Evolutionary conservation across 2,888 invertebrate genomes (phyloP), one percentile per base, ranked within the genome.

Genomic region (Pyrocoelia pectoralis): DNA sequence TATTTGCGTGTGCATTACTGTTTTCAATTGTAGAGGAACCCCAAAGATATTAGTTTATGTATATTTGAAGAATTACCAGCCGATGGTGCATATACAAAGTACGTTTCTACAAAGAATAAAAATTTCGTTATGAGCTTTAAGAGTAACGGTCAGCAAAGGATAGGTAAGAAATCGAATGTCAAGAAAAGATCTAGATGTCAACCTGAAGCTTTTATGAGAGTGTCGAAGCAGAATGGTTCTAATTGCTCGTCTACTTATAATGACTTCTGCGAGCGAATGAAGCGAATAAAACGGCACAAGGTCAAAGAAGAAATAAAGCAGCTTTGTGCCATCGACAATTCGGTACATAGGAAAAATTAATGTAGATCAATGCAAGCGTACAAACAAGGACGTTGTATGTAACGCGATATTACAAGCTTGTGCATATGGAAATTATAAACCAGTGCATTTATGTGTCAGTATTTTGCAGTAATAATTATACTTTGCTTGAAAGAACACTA

Each of bases 21-120:
- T 57, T 24, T 40, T 57, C 43, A 41, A 67, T 56, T 69, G 49
- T 65, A 69, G 73, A 72, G 70, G 64, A 71, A 70, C 56, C 74
- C 71, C 51, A 69, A 67, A 61, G 67, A 69, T 61, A 52, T 66
- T 54, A 67, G 66, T 43, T 64, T 62, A 58, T 73, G 73, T 65
- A 68, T 68, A 56, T 73, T 73, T 40, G 65, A 68, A 58, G 70
- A 73, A 43, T 55, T 66, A 29, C 56, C 66, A 12, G 50, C 55
- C 52, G 58, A 61, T 38, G 52, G 52, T 52, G 55, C 63, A 60
- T 62, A 59, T 59, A 65, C 62, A 51, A 59, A 67, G 43, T 63
- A 67, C 57, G 61, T 65, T 13, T 68, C 67, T 38, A 53, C 54
- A 52, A 66, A 68, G 53, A 43, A 68, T 48, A 61, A 56, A 46